Evolutionary conservation across 2,888 invertebrate species (phyloP).

Genomic region (Prenolepis imparis): DNA sequence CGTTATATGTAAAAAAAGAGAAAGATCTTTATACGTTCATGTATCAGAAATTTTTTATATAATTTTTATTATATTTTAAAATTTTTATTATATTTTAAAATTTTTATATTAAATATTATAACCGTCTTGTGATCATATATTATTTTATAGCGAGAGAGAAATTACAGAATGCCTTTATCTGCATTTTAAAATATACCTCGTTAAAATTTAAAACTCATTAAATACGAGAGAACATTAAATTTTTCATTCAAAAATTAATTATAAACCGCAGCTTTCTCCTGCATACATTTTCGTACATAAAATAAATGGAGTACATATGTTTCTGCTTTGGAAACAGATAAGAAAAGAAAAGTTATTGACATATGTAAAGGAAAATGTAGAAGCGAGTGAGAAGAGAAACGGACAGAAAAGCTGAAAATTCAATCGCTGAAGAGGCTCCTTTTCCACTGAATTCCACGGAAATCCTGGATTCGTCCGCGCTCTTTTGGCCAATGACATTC

Average conservation of each 20-base stretch:
- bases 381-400: not conserved
- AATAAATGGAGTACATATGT: not conserved
- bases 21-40: not conserved
- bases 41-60: not conserved
- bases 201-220: not conserved
- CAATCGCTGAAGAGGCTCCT: not conserved
- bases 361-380: not conserved
- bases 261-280: not conserved
- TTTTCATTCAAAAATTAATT: not conserved
- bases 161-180: not conserved
- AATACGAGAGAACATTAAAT: not conserved
- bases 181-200: not conserved
- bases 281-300: not conserved
- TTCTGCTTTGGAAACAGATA: not conserved
- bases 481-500: not conserved
- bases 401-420: not conserved
- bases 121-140: not conserved
- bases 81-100: not conserved
- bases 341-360: not conserved
- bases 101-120: not conserved
- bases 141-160: not conserved
- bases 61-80: not conserved
- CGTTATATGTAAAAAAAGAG: not conserved
- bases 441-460: too few relatives aligned
- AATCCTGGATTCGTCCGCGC: not conserved